phyloP scores from a whole-genome alignment of 92 coral and sea anemone genomes.

The Epizoanthus fatuus region DNA sequence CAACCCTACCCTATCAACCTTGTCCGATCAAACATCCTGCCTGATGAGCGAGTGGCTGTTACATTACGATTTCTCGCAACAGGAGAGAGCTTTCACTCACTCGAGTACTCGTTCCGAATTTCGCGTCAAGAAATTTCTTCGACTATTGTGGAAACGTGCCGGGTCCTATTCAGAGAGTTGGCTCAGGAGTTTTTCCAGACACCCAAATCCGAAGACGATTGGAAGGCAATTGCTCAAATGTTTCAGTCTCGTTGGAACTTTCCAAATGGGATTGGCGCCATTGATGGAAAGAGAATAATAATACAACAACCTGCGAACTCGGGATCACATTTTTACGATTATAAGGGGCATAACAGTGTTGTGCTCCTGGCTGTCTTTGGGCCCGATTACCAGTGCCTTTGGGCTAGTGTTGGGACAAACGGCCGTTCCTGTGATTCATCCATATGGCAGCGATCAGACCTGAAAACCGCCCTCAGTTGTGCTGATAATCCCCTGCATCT shows the following conservation, averaged over 20 bases:
- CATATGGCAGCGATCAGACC: constrained; percentile 67
- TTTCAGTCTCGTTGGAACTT: neutral
- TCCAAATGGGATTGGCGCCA: constrained; percentile 15
- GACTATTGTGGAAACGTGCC: too few species aligned
- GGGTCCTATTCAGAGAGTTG: too few species aligned
- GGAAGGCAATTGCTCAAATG: too few species aligned
- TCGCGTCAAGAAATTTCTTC: too few species aligned
- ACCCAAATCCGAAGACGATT: too few species aligned
- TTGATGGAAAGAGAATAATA: constrained; percentile 2
- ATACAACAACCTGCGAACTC: constrained; percentile 17
- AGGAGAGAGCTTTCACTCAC: too few species aligned
- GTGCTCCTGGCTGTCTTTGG: constrained; percentile 62
- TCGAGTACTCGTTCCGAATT: too few species aligned
- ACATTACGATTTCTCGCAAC: too few species aligned
- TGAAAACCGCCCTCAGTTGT: constrained; percentile 46
- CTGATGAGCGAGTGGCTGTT: too few species aligned
- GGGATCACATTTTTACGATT: constrained; percentile 15
- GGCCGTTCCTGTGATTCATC: constrained; percentile 63
- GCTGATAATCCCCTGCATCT: constrained; percentile 42
- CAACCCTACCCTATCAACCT: too few species aligned
- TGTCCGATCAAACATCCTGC: too few species aligned
- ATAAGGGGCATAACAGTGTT: constrained; percentile 59
- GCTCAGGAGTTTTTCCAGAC: too few species aligned
- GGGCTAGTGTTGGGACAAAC: constrained; percentile 69
- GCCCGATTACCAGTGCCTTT: constrained; percentile 58